Conservation (phyloP, 2,797 vertebrate genomes). For the Catostomus latipinnis region DNA sequence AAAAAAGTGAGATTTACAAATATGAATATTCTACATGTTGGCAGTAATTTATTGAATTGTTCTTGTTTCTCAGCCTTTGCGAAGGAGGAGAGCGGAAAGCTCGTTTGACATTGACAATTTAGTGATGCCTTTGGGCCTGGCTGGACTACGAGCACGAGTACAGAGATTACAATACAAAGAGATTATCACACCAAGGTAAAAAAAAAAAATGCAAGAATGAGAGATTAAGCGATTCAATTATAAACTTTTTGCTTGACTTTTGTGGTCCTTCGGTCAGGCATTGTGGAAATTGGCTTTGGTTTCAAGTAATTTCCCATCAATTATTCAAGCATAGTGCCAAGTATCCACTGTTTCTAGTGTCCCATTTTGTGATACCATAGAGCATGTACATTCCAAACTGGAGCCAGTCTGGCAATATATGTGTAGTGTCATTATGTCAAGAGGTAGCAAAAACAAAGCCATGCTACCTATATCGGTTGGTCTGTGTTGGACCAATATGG, state of each 20-base stretch:
- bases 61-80: constrained; percentile 54
- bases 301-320: neutral
- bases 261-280: constrained; percentile 49
- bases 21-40: neutral
- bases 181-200: constrained; percentile 74
- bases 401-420: neutral
- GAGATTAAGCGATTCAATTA: neutral
- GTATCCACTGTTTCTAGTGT: constrained; percentile 16
- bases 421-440: neutral
- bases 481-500: too few species aligned
- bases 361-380: constrained; percentile 10
- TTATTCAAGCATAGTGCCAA: constrained; percentile 28
- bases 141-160: constrained; percentile 65
- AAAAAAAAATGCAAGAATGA: too few species aligned
- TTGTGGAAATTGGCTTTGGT: neutral
- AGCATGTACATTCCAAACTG: neutral
- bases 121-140: constrained; percentile 73
- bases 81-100: constrained; percentile 69
- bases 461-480: too few species aligned
- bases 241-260: neutral
- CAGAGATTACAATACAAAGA: constrained; percentile 76
- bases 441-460: neutral
- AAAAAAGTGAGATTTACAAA: neutral
- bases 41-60: neutral
- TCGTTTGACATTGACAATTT: constrained; percentile 74